Conservation (phyloP, 1,140 invertebrate genomes). For the Drosophila sp. region DNA sequence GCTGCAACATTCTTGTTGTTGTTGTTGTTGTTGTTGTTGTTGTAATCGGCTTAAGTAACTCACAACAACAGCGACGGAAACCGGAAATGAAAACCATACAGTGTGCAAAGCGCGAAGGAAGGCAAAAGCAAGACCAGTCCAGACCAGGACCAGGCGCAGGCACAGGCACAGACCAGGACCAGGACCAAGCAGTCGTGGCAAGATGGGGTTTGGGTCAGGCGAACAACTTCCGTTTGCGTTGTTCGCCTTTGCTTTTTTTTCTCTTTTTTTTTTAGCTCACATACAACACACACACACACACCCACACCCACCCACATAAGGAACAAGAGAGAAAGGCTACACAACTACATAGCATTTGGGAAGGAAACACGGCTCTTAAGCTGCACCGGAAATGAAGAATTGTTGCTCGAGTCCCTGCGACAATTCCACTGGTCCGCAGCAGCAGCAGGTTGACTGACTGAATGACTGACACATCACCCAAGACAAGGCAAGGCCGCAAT, state of each 20-base stretch:
- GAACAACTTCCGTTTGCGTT: constrained; percentile 54
- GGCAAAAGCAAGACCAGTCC: constrained; percentile 20
- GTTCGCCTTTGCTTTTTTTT: constrained; percentile 30
- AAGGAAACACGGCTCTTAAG: constrained; percentile 76
- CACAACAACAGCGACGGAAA: constrained; percentile 61
- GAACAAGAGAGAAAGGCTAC: neutral
- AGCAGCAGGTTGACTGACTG: constrained; percentile 26
- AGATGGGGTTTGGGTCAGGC: constrained; percentile 34
- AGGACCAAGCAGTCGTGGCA: constrained; percentile 28
- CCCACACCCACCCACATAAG: neutral
- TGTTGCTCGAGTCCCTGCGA: constrained; percentile 65
- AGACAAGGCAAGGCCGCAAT: constrained; percentile 43
- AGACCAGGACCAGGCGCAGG: constrained; percentile 29
- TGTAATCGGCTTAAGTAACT: constrained; percentile 80
- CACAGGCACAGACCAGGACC: constrained; percentile 9
- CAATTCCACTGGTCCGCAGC: constrained; percentile 47
- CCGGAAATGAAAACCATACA: constrained; percentile 80
- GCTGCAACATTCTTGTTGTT: constrained; percentile 25
- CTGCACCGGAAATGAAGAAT: constrained; percentile 77
- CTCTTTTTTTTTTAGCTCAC: constrained; percentile 13
- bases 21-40: constrained; percentile 39
- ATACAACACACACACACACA: constrained; percentile 16
- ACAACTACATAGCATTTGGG: constrained; percentile 23
- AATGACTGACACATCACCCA: constrained; percentile 35
- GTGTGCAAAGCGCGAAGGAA: constrained; percentile 56